These are phyloP conservation scores for Sepioteuthis lessoniana DNA, from an alignment of 2,888 invertebrate genomes.

Conservation along the genomic window DNA sequence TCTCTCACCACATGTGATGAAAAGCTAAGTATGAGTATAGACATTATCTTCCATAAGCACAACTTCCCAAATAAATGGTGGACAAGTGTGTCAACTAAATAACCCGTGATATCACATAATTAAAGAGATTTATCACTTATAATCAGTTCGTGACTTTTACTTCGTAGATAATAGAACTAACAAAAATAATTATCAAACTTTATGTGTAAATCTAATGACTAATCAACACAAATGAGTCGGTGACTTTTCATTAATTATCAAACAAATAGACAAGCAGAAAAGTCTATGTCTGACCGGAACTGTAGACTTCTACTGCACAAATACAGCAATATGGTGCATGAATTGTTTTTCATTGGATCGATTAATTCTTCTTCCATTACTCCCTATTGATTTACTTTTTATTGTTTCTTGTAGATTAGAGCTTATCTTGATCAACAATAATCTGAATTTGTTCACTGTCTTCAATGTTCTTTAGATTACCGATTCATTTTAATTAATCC, in stretches of 20 bases:
- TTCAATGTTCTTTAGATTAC: too few relatives aligned
- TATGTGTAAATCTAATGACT: background rate
- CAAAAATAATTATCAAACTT: background rate
- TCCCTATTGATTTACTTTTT: background rate
- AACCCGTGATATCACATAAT: too few relatives aligned
- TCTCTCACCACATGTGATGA: too few relatives aligned
- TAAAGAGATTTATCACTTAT: too few relatives aligned
- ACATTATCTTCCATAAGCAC: too few relatives aligned
- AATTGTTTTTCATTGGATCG: background rate
- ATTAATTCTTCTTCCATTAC: background rate
- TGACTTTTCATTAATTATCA: background rate
- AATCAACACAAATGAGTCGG: background rate
- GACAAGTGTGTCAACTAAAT: too few relatives aligned
- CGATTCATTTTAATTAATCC: too few relatives aligned
- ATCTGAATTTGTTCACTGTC: background rate
- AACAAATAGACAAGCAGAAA: background rate
- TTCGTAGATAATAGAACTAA: background rate
- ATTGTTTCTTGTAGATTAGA: background rate
- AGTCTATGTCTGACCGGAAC: background rate
- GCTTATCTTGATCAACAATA: background rate
- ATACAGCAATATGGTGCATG: background rate
- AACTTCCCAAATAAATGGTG: too few relatives aligned
- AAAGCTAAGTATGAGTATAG: too few relatives aligned
- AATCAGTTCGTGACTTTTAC: too few relatives aligned
- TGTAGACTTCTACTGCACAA: background rate